Evolutionary conservation across 2,888 invertebrate species (phyloP).

Genomic region (Patella caerulea): DNA sequence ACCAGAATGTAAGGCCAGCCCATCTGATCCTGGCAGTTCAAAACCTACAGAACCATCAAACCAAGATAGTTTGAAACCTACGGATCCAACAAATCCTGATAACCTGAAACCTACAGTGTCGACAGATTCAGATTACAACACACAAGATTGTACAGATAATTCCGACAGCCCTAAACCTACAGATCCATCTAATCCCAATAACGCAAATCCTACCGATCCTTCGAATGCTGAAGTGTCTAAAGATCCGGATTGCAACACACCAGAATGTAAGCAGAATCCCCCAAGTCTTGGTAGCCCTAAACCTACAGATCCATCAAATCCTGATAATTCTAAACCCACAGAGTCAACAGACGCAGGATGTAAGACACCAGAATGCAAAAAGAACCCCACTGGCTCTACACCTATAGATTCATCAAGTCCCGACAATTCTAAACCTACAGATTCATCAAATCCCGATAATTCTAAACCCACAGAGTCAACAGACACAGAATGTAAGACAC

Average conservation of each 20-base stretch:
- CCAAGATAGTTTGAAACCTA: not conserved
- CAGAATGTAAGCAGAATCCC: not conserved
- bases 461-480: not conserved
- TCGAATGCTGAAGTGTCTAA: not conserved
- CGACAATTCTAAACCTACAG: not conserved
- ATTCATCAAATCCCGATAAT: not conserved
- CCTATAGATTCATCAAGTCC: not conserved
- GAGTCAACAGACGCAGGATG: not conserved
- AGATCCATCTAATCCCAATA: not conserved
- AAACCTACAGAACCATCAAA: conserved; percentile 2
- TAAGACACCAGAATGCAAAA: no score
- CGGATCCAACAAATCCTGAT: not conserved
- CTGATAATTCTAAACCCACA: not conserved
- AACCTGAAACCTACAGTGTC: not conserved
- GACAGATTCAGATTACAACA: not conserved
- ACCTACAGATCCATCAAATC: not conserved
- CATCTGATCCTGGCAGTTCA: not conserved
- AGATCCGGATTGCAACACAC: no score
- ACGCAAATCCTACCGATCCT: not conserved
- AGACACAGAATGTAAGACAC: not conserved
- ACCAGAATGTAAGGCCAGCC: not conserved
- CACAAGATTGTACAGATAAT: not conserved
- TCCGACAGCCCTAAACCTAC: not conserved
- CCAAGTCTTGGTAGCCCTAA: not conserved
- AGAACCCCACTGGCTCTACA: not conserved